phyloP scores from a whole-genome alignment of 2,113 vertebrate species.

The Sinocyclocheilus anophthalmus region DNA sequence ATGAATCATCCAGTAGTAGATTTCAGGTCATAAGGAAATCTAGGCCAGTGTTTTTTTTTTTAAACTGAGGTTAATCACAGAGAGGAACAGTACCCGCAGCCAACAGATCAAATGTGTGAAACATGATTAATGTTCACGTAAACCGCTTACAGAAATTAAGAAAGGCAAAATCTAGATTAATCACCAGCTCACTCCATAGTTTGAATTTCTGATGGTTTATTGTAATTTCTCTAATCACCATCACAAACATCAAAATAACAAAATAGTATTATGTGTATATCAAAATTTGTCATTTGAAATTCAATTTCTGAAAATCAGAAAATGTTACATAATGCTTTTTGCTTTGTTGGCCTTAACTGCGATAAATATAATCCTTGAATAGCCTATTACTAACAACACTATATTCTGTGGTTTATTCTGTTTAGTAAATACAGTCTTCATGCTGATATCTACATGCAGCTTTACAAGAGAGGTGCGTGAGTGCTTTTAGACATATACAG shows the following conservation, averaged over 20 bases:
- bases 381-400: not conserved
- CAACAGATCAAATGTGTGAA: conserved; percentile 2
- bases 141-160: conserved; percentile 38
- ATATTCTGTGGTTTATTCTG: not conserved
- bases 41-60: not conserved
- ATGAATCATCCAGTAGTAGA: conserved; percentile 4
- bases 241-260: conserved; percentile 15
- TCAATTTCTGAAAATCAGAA: not conserved
- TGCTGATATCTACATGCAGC: not conserved
- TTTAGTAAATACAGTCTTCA: not conserved
- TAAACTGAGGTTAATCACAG: conserved; percentile 10
- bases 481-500: not conserved
- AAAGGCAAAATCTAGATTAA: conserved; percentile 33
- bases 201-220: not conserved
- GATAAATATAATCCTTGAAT: not conserved
- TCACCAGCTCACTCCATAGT: not conserved
- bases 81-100: not conserved
- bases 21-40: conserved; percentile 21
- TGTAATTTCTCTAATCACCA: conserved; percentile 20
- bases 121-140: conserved; percentile 36
- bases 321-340: not conserved
- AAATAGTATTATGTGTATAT: not conserved
- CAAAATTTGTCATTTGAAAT: not conserved
- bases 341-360: not conserved
- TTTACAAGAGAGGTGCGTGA: not conserved